Conservation (phyloP, 1,140 invertebrate genomes). For the Zaprionus nigranus region DNA sequence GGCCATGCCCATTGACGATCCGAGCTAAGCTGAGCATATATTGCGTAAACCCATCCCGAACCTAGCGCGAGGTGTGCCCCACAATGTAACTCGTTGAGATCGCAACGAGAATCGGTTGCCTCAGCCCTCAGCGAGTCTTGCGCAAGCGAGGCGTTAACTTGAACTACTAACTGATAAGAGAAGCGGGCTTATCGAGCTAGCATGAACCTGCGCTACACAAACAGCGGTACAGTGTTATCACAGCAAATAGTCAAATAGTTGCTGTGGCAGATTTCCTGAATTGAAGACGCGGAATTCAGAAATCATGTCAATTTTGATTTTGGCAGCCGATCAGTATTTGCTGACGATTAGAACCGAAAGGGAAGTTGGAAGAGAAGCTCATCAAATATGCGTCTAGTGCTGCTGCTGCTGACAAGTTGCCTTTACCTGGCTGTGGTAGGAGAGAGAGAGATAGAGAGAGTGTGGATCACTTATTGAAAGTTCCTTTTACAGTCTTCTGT, state of each 20-base stretch:
- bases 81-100: neutral
- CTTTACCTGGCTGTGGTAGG: constrained; percentile 40
- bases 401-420: constrained; percentile 23
- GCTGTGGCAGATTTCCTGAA: constrained; percentile 2
- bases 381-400: constrained; percentile 18
- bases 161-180: constrained; percentile 61
- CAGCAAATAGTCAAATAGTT: neutral
- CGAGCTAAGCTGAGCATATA: neutral
- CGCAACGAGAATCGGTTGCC: constrained; percentile 45
- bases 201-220: constrained; percentile 47
- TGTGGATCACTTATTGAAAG: neutral
- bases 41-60: constrained; percentile 51
- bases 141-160: constrained; percentile 65
- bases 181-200: constrained; percentile 43
- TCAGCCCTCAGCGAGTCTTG: constrained; percentile 38
- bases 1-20: constrained; percentile 22
- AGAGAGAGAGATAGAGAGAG: neutral
- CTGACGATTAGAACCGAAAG: constrained; percentile 39
- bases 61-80: constrained; percentile 20
- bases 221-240: constrained; percentile 70
- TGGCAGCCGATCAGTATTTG: constrained; percentile 63
- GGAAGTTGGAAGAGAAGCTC: constrained; percentile 24
- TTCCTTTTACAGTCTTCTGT: constrained; percentile 4
- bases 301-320: constrained; percentile 34
- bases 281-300: neutral